Base-by-base conservation (phyloP, 2,113 vertebrate genomes). In the Labrus mixtus region DNA sequence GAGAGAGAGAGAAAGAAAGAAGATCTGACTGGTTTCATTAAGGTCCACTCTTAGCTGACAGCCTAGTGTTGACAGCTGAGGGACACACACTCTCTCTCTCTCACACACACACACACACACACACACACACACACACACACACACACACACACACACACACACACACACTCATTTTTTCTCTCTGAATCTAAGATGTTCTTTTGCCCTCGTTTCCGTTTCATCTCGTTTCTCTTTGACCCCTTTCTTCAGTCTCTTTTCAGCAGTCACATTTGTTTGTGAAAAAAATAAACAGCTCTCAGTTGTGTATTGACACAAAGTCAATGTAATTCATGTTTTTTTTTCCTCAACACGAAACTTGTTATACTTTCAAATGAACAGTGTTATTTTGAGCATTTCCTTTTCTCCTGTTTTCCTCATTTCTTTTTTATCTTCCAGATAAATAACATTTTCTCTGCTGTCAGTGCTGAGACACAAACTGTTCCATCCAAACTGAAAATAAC, bases 1-100 rank as follows among this genome's bases (percentile, higher is more conserved):
- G 16, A 53, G 53, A 73, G 56, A 16, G 43, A 16, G 12, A 16
- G 50, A 51, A 51, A 77, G 57, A 58, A n/a, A 48, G 48, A 60
- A 10, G 29, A 60, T 55, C 53, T 76, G 69, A 65, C 86, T 77
- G 50, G 17, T 78, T 83, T 59, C 72, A 65, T 69, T 83, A 68
- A 61, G 53, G 51, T 73, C 22, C 19, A 4, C 13, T 55, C 6
- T 54, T 33, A 22, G 20, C 55, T 59, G 68, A 51, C 51, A 55
- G 61, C n/a, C 36, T n/a, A 8, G 59, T 68, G 67, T 68, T 61
- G 64, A 67, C 69, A 83, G 65, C 62, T 74, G 36, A 80, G 41
- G 19, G 13, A 65, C 60, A 63, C 66, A 62, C 56, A 60, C 60
- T 23, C 22, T 36, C 66, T 55, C 56, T 53, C 60, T 23, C 22